Evolutionary conservation across 2,113 vertebrate species (phyloP), one percentile per base, ranked within the genome.

Genomic region (Psettodes erumei): DNA sequence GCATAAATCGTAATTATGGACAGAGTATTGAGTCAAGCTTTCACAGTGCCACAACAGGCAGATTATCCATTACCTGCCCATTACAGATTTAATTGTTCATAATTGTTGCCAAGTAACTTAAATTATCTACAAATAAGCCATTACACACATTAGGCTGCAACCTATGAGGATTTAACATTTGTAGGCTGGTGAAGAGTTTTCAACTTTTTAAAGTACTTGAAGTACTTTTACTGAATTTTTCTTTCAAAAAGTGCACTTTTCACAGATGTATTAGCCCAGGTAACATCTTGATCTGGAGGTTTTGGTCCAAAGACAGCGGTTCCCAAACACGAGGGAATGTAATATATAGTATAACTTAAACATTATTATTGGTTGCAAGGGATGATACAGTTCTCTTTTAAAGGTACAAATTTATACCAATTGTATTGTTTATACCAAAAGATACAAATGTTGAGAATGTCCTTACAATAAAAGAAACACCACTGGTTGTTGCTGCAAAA

Each of bases 1-100:
- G 86, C 38, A 53, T 84, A 86, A 89, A 91, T 87, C 75, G 43
- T 86, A 85, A 90, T 92, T 92, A 89, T 81, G 71, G 61, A 89
- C 88, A 53, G 73, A 84, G 67, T 81, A 89, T 82, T 89, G 81
- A 90, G 78, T 64, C 15, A 70, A 83, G 63, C 87, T 88, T 91
- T 81, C 71, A 59, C 21, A 58, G 54, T 83, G 71, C 45, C 74
- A 75, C 87, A 86, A 79, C 79, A 79, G 83, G 77, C 63, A 86
- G 60, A 88, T 91, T 89, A 88, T 83, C 81, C 73, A 87, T 90
- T 86, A 88, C 70, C 73, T 83, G 66, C 73, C 67, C 71, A 87
- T 89, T 91, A 86, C 23, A 56, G 21, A 83, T 83, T 78, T 89
- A 88, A 90, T 88, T 87, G 48, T 81, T 72, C 58, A 71, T 88